Percentiles rank a stretch among this genome's conserved stretches.
phyloP scores from a whole-genome alignment of 2,888 invertebrate species.

The Quadriops clusia region DNA sequence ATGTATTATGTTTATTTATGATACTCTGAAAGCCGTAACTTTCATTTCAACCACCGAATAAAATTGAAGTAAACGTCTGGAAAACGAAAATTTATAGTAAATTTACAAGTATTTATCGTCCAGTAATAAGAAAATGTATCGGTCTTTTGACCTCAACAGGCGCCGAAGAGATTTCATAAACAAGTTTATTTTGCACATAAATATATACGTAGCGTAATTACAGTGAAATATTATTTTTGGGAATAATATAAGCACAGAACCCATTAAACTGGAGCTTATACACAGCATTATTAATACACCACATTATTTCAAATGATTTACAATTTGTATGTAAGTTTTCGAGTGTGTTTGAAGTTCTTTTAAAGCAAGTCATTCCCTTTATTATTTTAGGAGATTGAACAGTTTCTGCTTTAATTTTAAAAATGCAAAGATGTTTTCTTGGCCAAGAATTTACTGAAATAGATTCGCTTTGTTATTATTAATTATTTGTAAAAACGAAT shows the following conservation, averaged over 20 bases:
- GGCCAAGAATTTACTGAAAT: no score
- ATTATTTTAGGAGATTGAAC: no score
- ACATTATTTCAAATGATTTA: conserved; percentile 31
- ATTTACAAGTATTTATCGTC: conserved; percentile 11
- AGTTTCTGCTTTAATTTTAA: no score
- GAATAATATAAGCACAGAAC: conserved; percentile 30
- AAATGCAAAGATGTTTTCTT: no score
- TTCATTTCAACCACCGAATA: no score
- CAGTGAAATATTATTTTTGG: conserved; percentile 37
- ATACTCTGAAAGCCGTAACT: no score
- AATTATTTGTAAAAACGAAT: no score
- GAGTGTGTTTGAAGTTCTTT: no score
- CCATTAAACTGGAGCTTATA: conserved; percentile 25
- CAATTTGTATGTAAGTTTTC: conserved; percentile 13
- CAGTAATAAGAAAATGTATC: conserved; percentile 28
- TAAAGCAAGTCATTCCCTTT: no score
- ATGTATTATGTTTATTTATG: no score
- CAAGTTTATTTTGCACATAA: conserved; percentile 36
- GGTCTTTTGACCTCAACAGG: conserved; percentile 35
- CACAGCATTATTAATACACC: conserved; percentile 28
- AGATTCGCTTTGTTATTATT: no score
- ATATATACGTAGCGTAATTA: conserved; percentile 35
- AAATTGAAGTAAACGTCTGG: conserved; percentile 10
- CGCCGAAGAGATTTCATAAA: conserved; percentile 36
- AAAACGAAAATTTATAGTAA: conserved; percentile 11